Evolutionary conservation across 2,888 invertebrate genomes (phyloP).

Genomic region (Oithona nana): DNA sequence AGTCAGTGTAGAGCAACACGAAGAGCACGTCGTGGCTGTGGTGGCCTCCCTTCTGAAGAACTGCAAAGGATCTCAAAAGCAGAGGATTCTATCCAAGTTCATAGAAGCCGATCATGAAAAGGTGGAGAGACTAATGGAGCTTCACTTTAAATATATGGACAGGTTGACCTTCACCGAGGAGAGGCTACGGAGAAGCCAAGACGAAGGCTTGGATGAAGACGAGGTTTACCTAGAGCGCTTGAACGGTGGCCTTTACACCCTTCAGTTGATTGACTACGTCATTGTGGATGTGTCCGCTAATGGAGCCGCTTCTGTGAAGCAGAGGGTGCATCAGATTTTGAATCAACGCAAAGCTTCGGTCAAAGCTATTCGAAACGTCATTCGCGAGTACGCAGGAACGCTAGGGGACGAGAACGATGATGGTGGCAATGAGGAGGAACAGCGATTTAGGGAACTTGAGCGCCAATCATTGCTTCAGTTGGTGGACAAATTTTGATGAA

Average conservation of each 20-base stretch:
- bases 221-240: slow-evolving; percentile 28
- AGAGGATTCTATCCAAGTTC: slow-evolving; percentile 80
- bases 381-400: slow-evolving; percentile 92
- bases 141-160: slow-evolving; percentile 90
- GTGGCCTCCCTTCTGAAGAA: slow-evolving; percentile 81
- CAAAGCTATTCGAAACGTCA: slow-evolving; percentile 76
- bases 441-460: slow-evolving; percentile 27
- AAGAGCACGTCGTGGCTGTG: slow-evolving; percentile 84
- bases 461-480: slow-evolving; percentile 44
- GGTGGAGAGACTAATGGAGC: slow-evolving; percentile 81
- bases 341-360: slow-evolving; percentile 74
- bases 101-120: slow-evolving; percentile 96
- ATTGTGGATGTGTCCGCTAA: slow-evolving; percentile 35
- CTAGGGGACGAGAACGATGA: slow-evolving; percentile 66
- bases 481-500: slow-evolving; percentile 55
- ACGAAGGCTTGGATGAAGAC: not conserved
- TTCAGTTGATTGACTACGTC: slow-evolving; percentile 77
- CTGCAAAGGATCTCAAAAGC: slow-evolving; percentile 72
- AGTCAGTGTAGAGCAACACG: slow-evolving; percentile 67
- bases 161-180: slow-evolving; percentile 63
- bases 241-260: slow-evolving; percentile 83
- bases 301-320: slow-evolving; percentile 44
- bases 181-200: not conserved
- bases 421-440: slow-evolving; percentile 51
- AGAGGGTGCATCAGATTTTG: slow-evolving; percentile 66